Percentiles rank a stretch among this genome's conserved stretches.
These are phyloP conservation scores for Verasper variegatus DNA, from an alignment of 2,113 vertebrate species.

Conservation along the genomic window DNA sequence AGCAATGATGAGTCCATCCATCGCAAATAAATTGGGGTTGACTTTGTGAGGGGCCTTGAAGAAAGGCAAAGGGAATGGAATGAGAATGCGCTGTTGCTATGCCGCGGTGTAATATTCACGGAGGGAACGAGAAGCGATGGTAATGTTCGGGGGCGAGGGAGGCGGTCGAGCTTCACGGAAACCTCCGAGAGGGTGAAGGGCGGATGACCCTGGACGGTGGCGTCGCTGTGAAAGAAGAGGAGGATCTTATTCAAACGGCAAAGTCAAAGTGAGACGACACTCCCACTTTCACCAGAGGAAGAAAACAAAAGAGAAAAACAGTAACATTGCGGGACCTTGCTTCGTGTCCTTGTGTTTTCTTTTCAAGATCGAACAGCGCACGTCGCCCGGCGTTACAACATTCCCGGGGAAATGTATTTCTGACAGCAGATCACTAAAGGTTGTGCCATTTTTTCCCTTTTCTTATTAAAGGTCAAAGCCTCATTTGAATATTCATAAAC, in stretches of 20 bases:
- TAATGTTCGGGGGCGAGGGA: conserved; percentile 58
- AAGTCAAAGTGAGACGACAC: conserved; percentile 29
- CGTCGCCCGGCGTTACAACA: conserved; percentile 12
- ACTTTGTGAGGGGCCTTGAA: conserved; percentile 78
- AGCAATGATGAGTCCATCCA: conserved; percentile 72
- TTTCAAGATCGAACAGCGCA: conserved; percentile 19
- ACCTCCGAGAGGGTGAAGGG: conserved; percentile 50
- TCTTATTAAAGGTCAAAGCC: conserved; percentile 57
- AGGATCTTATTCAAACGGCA: conserved; percentile 24
- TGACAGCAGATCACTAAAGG: conserved; percentile 41
- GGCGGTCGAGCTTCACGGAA: conserved; percentile 43
- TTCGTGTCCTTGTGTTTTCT: conserved; percentile 21
- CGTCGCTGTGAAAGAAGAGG: conserved; percentile 17
- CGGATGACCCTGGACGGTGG: conserved; percentile 32
- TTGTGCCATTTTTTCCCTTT: conserved; percentile 24
- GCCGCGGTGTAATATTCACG: conserved; percentile 65
- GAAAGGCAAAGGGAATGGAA: conserved; percentile 68
- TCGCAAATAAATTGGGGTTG: conserved; percentile 74
- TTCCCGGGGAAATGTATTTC: not conserved
- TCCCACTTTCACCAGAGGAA: not conserved
- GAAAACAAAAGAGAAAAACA: not conserved
- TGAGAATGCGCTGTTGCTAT: conserved; percentile 65
- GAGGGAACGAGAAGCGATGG: conserved; percentile 46
- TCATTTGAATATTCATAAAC: conserved; percentile 71
- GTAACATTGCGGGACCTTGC: not conserved